Conservation (phyloP, 1,140 invertebrate genomes). For the Lethrus apterus region DNA sequence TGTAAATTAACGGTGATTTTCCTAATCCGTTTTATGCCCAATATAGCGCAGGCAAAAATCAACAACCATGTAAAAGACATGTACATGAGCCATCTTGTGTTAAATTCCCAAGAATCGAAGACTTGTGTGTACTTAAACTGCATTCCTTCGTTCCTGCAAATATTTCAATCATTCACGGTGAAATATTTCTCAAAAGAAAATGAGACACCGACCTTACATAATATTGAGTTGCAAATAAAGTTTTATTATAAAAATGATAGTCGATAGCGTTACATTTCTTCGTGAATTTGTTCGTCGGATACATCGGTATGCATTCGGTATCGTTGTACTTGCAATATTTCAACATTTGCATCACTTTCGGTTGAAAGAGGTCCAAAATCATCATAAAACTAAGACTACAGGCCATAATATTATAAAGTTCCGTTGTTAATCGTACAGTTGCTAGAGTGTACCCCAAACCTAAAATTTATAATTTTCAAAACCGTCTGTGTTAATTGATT, state of each 20-base stretch:
- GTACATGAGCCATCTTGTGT: neutral
- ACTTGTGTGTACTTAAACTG: no score
- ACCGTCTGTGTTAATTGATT: neutral
- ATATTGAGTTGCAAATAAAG: no score
- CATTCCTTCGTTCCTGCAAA: no score
- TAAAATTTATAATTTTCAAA: neutral
- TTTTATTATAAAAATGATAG: no score
- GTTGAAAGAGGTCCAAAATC: neutral
- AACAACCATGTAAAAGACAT: neutral
- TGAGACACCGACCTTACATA: no score
- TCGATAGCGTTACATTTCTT: no score
- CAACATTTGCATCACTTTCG: neutral
- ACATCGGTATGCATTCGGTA: neutral
- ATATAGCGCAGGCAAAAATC: neutral
- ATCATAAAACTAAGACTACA: neutral
- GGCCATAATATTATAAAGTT: neutral
- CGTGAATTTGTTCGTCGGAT: no score
- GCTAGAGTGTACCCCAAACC: neutral
- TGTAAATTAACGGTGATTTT: neutral
- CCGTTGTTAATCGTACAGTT: neutral
- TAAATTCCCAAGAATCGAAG: no score
- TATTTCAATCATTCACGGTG: no score
- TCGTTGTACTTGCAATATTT: neutral
- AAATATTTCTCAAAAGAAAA: no score
- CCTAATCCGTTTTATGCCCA: neutral